Conservation (phyloP, 2,888 invertebrate genomes). For the Subacronicta megacephala region DNA sequence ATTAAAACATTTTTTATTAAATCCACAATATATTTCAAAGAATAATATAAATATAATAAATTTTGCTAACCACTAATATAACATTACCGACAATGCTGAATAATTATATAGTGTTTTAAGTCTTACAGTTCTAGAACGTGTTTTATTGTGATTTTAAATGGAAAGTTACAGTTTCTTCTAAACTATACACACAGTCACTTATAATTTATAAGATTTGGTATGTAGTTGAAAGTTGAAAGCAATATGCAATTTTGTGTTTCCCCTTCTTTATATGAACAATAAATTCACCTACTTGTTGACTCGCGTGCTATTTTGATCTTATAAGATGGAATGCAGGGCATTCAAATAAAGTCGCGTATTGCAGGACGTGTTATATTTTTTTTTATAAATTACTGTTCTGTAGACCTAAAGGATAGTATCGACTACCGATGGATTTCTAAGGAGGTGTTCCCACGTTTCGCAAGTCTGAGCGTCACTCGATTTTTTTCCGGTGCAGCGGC, state of each 20-base stretch:
- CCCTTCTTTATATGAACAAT: conserved; percentile 23
- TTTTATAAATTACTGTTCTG: no score
- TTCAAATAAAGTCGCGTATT: no score
- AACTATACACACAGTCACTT: conserved; percentile 46
- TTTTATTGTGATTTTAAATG: conserved; percentile 68
- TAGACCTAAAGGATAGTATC: no score
- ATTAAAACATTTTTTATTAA: conserved; percentile 86
- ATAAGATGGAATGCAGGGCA: no score
- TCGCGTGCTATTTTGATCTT: no score
- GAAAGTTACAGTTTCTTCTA: conserved; percentile 52
- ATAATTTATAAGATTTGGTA: conserved; percentile 43
- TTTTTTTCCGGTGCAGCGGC: no score
- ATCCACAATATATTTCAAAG: conserved; percentile 89
- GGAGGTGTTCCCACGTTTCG: no score
- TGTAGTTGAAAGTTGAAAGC: conserved; percentile 44
- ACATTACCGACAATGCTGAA: conserved; percentile 78
- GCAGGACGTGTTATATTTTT: no score
- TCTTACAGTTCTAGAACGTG: conserved; percentile 69
- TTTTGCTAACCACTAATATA: conserved; percentile 79
- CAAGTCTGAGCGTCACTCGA: no score
- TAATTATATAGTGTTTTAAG: conserved; percentile 58
- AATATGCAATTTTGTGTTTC: conserved; percentile 49
- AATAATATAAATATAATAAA: conserved; percentile 89
- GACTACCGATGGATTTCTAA: no score
- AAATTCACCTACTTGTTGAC: no score